Base-by-base conservation (phyloP, 1,140 invertebrate species). In the Zophobas atratus region DNA sequence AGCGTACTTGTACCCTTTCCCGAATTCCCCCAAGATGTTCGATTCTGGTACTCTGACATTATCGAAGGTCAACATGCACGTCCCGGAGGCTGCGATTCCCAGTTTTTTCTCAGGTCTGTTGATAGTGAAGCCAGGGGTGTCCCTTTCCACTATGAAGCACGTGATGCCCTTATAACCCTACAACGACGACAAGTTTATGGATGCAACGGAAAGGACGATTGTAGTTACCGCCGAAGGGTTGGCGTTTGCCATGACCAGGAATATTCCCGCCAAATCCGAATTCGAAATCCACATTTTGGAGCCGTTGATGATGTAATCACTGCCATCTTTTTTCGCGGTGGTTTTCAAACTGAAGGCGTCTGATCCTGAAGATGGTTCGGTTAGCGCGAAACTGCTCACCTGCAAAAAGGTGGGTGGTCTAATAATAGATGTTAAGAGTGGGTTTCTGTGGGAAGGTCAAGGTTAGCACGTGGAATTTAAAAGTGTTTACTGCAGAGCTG, bases 231-330 rank as follows among this genome's bases (percentile, higher is more conserved):
- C 90, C 39, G 92, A 91, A 3, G 93, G 93, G 87, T 97, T 92
- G 57, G 94, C 95, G 86, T 98, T 98, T 0, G 96, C 96, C 89
- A 98, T 96, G 3, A 98, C 94, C 3, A 97, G 85, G 86, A 96
- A 97, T 0, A 97, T 87, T 34, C 93, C 96, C 57, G 97, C 96
- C 41, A 97, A 89, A 86, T 97, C 96, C 0, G 97, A 96, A 88
- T 97, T 98, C 0, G 96, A 97, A 72, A 99, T 99, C 97, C 97
- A 99, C 94, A 96, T 96, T 88, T 97, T 97, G 3, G 93, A 93
- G 20, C 94, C 94, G 83, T 95, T 95, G 34, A 96, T 86, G 1
- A 95, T 84, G 84, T 91, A 98, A 81, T 97, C 88, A 77, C 91
- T 90, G 32, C 96, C 96, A 77, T 97, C 93, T 83, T 93, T 94